Base-by-base conservation (phyloP, 2,797 vertebrate species). In the Calcarius lapponicus region DNA sequence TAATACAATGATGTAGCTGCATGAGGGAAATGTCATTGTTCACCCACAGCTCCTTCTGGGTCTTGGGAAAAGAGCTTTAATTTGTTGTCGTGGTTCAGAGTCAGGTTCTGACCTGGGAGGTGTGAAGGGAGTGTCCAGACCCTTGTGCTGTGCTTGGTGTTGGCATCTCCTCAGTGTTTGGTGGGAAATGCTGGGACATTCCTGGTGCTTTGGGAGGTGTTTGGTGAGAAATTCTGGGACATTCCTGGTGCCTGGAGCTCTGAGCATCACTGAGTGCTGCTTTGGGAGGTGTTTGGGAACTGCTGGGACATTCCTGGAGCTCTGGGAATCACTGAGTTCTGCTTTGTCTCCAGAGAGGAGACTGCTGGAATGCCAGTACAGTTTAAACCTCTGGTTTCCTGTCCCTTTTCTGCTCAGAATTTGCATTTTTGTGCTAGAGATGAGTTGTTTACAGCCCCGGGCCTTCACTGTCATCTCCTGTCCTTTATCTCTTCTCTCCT, bases 1-100 rank as follows among this genome's bases (percentile, higher is more conserved):
- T 38, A 17, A 31, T 40, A 10, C 26, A 29, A 5, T 31, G 24
- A 8, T 61, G 45, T 21, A 64, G 5, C 71, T 75, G 50, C 18
- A 8, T 4, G 20, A 54, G 38, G 67, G 47, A 36, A 15, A 21
- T 34, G 58, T 42, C 64, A 19, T 43, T 2, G 42, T 11, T 50
- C 36, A 24, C 34, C 42, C 17, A 2, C 2, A 0, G 15, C 3
- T 21, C 2, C 43, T 65, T 25, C 51, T 42, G 5, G 7, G 56
- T 25, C 16, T 31, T 10, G 38, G 58, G 38, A 43, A 57, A 73
- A 4, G 9, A 36, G 15, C 7, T 93, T 61, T 0, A 0, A 8
- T 57, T 76, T 66, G 6, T 29, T 57, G 0, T 32, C 4, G 0
- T 7, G 65, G 14, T 45, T 81, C 34, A 9, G 58, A 32, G 36